These are phyloP conservation scores for Cottus gobio DNA, from an alignment of 2,113 vertebrate species.

Conservation along the genomic window DNA sequence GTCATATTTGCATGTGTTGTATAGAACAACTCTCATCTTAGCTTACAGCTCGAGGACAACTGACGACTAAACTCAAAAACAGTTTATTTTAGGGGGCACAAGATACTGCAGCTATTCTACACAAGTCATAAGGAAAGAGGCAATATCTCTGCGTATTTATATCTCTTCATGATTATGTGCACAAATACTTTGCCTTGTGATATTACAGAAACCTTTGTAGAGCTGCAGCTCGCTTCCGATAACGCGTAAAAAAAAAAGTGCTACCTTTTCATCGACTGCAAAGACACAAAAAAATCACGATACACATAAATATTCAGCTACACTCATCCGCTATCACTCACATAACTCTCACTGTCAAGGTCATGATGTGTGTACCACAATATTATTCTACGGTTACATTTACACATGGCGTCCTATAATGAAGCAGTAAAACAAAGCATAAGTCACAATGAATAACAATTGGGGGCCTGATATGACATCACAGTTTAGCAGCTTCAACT, in stretches of 20 bases:
- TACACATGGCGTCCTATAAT: constrained; percentile 22
- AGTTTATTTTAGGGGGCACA: neutral
- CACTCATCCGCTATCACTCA: constrained; percentile 42
- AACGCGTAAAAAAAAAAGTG: constrained; percentile 37
- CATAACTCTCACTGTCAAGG: constrained; percentile 29
- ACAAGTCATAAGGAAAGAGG: neutral
- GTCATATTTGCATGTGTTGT: neutral
- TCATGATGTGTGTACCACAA: constrained; percentile 25
- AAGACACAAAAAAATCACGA: constrained; percentile 55
- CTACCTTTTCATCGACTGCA: constrained; percentile 49
- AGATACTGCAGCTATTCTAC: neutral
- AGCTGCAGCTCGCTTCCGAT: neutral
- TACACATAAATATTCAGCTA: constrained; percentile 52
- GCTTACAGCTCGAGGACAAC: neutral
- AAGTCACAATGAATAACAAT: constrained; percentile 38
- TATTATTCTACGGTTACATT: constrained; percentile 22
- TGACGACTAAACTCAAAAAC: neutral
- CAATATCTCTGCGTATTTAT: neutral
- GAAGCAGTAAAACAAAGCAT: constrained; percentile 51
- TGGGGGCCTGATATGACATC: constrained; percentile 44
- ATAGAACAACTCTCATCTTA: neutral
- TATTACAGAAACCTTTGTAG: constrained; percentile 4
- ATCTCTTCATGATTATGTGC: constrained; percentile 4
- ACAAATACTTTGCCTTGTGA: constrained; percentile 4
- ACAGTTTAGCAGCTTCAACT: constrained; percentile 73